A percentile compares a stretch with the other conserved stretches of the same genome.
These are phyloP conservation scores for Stegostoma tigrinum DNA, from an alignment of 2,113 vertebrate genomes.

Conservation along the genomic window DNA sequence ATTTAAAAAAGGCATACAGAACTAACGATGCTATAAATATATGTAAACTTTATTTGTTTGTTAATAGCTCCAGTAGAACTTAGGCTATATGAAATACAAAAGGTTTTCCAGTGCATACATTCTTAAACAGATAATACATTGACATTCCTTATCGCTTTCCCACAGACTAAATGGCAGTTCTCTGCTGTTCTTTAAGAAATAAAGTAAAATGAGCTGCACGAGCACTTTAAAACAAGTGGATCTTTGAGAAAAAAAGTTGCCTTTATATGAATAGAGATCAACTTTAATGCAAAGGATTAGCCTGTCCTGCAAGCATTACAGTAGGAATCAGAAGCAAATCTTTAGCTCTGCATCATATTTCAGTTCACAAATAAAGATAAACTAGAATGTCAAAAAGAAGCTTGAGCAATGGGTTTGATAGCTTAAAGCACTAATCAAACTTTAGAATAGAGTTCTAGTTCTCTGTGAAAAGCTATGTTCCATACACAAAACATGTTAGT, in stretches of 20 bases:
- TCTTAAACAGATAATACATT: slow-evolving; percentile 42
- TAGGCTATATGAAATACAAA: slow-evolving; percentile 52
- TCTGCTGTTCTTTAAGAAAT: neutral
- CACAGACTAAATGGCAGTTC: slow-evolving; percentile 21
- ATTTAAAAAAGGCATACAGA: slow-evolving; percentile 42
- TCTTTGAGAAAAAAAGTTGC: slow-evolving; percentile 2
- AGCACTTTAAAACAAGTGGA: slow-evolving; percentile 36
- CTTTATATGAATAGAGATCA: neutral
- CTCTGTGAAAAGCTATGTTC: neutral
- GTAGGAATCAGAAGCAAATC: neutral
- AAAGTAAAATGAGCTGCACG: neutral
- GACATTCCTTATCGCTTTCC: slow-evolving; percentile 12
- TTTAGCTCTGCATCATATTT: neutral
- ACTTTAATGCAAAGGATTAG: slow-evolving; percentile 20
- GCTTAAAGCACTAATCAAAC: neutral
- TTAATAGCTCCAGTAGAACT: slow-evolving; percentile 60
- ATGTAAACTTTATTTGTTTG: slow-evolving; percentile 55
- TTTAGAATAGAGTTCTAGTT: neutral
- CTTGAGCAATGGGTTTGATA: neutral
- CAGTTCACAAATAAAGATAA: slow-evolving; percentile 12
- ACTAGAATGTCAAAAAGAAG: neutral
- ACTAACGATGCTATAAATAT: slow-evolving; percentile 55
- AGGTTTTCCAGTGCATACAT: slow-evolving; percentile 59
- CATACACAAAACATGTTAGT: neutral
- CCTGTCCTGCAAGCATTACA: slow-evolving; percentile 13